Base-by-base conservation (phyloP, 2,113 vertebrate species). In the Shinisaurus crocodilurus region DNA sequence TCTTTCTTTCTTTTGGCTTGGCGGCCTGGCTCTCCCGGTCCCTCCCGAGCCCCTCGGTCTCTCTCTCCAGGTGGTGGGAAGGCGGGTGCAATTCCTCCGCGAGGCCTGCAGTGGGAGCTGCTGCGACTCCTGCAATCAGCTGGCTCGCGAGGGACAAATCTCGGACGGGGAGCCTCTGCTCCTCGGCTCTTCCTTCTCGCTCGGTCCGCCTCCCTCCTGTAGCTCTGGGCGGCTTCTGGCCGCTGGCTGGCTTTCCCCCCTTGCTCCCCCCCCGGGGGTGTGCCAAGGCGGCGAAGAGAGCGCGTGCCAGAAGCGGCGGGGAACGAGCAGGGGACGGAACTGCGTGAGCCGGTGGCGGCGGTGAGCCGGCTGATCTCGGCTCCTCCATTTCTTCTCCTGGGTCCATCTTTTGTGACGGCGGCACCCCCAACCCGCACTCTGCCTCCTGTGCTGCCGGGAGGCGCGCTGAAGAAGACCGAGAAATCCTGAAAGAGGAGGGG, bases 61-160 rank as follows among this genome's bases (percentile, higher is more conserved):
- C 25, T 13, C 25, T 34, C 43, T n/a, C 25, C 95, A 95, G 95
- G 94, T 93, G 93, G 90, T 10, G 75, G 67, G 43, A 25, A n/a
- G 54, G 13, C 77, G 86, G 91, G 89, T 94, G 95, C 92, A 95
- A 50, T 93, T 90, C 85, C 90, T 7, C 85, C 63, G 60, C 37
- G 86, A 65, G 27, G 89, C 95, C 95, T 87, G 92, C 93, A 96
- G 96, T 37, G 94, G 95, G 95, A 23, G 91, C 95, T 88, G 95
- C 91, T 20, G 94, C 90, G 84, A 88, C 85, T 86, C 75, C 37
- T 6, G 75, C 86, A 88, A 29, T 37, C 77, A 18, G 67, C 77
- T 1, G 87, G 65, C 40, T 74, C 32, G 90, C 63, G 6, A 45
- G 3, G 86, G 80, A 88, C 82, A 70, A 84, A 88, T 87, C 82